Base-by-base conservation (phyloP, 1,140 invertebrate genomes). In the Heliconius melpomene region DNA sequence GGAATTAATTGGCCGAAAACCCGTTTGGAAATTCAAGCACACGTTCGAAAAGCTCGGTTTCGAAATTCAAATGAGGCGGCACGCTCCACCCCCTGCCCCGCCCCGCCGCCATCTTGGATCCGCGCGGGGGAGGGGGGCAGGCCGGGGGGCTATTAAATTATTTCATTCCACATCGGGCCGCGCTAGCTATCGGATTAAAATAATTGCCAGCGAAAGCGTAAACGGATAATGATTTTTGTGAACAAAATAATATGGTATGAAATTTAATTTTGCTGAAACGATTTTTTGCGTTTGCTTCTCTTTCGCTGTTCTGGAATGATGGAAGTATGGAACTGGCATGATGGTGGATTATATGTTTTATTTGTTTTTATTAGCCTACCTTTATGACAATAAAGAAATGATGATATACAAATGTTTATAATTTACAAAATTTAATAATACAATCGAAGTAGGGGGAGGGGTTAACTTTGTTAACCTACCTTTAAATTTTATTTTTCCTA, bases 41-140 rank as follows among this genome's bases (percentile, higher is more conserved):
- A 93, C 93, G 93, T 94, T 94, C 93, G 93, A 83, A 90, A 90
- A 90, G 89, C 90, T 87, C 86, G 88, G 86, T 86, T 93, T 93
- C 91, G 91, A 94, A 94, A 92, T 94, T 94, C 93, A 94, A 94
- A 94, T 94, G 91, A 94, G 91, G 93, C 89, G 92, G 88, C 90
- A 86, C 86, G 91, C 89, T 90, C 91, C 90, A 92, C 88, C 91
- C 89, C 84, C 83, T 83, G 89, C 90, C 76, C 91, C 91, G 91
- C 92, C 93, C 91, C 89, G 89, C 78, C 90, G 91, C 93, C 91
- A 93, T 93, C 89, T 94, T 93, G 91, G 82, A 92, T 91, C 84
- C 82, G 81, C 85, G 83, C 81, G 86, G 23, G 87, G 86, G 87
- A 72, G 86, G 23, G 87, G 86, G 87, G 74, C 16, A 75, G 71